These are phyloP conservation scores for Acrocephalus scirpaceus DNA, from an alignment of 2,797 vertebrate genomes.

Conservation along the genomic window DNA sequence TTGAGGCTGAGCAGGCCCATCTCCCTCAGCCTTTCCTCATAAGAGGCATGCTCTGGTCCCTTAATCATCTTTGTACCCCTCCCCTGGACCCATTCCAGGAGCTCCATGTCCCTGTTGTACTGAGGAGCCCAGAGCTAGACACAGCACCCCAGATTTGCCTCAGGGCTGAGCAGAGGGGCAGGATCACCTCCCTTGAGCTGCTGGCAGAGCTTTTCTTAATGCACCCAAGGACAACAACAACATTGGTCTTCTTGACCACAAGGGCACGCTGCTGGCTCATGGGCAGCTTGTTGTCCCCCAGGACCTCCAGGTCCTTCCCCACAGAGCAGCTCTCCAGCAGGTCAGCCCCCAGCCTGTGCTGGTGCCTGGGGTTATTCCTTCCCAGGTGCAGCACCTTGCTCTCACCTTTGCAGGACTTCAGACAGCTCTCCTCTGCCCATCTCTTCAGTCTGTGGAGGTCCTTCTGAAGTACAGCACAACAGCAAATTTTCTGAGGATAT, in stretches of 20 bases:
- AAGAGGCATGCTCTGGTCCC: not conserved
- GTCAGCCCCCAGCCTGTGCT: not conserved
- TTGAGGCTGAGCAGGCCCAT: not conserved
- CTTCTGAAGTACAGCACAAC: not conserved
- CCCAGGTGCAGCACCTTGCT: too few species aligned
- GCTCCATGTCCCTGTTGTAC: not conserved
- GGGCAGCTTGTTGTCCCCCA: too few species aligned
- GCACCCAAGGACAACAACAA: accelerated
- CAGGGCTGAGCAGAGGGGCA: not conserved
- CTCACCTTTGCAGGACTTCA: too few species aligned
- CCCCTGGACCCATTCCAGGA: not conserved
- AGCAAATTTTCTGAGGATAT: not conserved
- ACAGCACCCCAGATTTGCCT: not conserved
- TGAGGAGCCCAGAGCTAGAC: not conserved
- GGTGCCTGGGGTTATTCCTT: accelerated
- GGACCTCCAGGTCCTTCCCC: too few species aligned
- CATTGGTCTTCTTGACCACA: not conserved
- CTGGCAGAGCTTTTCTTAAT: not conserved
- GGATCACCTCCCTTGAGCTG: not conserved
- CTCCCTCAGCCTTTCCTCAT: not conserved
- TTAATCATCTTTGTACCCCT: not conserved
- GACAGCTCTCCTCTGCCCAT: too few species aligned
- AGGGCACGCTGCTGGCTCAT: too few species aligned
- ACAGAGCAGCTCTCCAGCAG: not conserved
- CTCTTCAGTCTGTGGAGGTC: not conserved